A percentile compares a stretch with the other conserved stretches of the same genome.
Evolutionary conservation across 2,797 vertebrate species (phyloP).

Genomic region (Periparus ater): DNA sequence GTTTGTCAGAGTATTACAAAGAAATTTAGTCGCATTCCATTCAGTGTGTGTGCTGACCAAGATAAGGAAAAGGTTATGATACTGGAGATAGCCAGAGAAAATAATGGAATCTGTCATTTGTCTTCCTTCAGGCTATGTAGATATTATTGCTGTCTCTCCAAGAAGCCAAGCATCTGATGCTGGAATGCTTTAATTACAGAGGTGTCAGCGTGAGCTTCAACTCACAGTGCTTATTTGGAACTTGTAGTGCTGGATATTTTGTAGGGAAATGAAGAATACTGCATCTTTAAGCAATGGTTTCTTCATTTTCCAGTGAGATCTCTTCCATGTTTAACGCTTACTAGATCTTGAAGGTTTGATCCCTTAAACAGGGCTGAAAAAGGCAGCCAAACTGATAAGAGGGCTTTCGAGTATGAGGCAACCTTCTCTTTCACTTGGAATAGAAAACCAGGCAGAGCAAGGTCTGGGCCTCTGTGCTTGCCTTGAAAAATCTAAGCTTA

Average conservation of each 20-base stretch:
- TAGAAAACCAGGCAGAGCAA: background rate
- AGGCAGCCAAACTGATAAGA: background rate
- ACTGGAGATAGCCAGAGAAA: slow-evolving; percentile 26
- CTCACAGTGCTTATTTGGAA: background rate
- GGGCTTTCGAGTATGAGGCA: background rate
- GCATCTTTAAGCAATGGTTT: background rate
- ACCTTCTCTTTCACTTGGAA: background rate
- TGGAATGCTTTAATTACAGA: slow-evolving; percentile 11
- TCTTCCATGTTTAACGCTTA: background rate
- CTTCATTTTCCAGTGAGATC: background rate
- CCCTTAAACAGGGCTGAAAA: background rate
- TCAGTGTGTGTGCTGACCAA: background rate
- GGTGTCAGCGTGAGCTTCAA: background rate
- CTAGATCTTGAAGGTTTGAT: background rate
- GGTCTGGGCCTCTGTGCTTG: background rate
- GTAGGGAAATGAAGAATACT: background rate
- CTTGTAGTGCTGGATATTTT: background rate
- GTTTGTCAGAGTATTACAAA: slow-evolving; percentile 12
- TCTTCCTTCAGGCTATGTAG: slow-evolving; percentile 14
- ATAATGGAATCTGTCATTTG: slow-evolving; percentile 40
- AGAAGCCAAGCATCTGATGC: background rate
- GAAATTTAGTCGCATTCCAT: slow-evolving; percentile 4
- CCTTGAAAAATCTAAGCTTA: background rate
- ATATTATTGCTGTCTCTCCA: slow-evolving; percentile 25
- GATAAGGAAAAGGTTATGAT: slow-evolving; percentile 40